These are phyloP conservation scores for Myrmophylax atrothorax DNA, from an alignment of 2,113 vertebrate genomes.

Conservation along the genomic window DNA sequence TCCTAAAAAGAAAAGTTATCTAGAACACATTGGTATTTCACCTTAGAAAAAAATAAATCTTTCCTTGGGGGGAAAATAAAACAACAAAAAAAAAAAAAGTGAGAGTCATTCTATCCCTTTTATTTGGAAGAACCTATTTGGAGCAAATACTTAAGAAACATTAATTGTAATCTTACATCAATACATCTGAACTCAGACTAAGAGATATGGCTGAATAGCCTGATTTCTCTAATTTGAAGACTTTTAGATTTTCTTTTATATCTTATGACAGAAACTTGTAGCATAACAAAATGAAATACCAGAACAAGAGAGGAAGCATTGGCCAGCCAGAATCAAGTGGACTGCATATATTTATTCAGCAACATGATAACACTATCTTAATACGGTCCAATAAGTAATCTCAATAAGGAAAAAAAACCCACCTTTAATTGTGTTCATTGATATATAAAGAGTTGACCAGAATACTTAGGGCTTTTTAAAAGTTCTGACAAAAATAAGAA, in stretches of 20 bases:
- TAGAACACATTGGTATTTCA: background rate
- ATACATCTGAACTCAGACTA: background rate
- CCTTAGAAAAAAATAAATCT: background rate
- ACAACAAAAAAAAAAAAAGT: too few species aligned
- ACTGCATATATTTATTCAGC: background rate
- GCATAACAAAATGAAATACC: background rate
- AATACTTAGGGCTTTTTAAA: background rate
- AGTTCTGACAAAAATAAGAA: background rate
- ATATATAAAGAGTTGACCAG: background rate
- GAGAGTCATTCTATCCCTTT: background rate
- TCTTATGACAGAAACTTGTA: background rate
- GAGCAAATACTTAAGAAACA: background rate
- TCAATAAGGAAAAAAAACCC: background rate
- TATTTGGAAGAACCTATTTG: background rate
- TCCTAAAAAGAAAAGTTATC: background rate
- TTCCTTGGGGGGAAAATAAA: rapidly evolving
- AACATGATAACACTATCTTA: background rate
- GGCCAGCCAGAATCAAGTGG: background rate
- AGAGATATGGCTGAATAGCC: background rate
- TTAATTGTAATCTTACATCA: background rate
- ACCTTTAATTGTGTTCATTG: background rate
- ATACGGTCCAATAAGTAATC: background rate
- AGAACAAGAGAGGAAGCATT: background rate
- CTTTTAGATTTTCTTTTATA: background rate
- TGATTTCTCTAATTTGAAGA: background rate